Conservation (phyloP, 2,113 vertebrate species). For the Corydoras maculifer region DNA sequence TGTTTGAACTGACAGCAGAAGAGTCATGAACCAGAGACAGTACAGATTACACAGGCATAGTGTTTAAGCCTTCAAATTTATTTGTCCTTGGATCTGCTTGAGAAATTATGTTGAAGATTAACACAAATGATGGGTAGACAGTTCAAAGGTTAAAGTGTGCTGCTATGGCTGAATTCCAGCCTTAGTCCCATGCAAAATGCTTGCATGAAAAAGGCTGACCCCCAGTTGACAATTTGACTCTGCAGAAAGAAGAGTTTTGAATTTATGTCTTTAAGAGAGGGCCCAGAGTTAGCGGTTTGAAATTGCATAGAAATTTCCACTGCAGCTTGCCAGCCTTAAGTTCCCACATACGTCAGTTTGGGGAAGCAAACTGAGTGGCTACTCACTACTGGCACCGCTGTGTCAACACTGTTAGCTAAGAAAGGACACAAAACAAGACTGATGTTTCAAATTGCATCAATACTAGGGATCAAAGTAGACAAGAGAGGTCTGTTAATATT, state of each 20-base stretch:
- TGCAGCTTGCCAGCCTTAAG: slow-evolving; percentile 59
- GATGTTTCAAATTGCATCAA: not conserved
- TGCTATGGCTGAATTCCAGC: slow-evolving; percentile 39
- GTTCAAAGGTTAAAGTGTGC: slow-evolving; percentile 40
- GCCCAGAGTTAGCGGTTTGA: slow-evolving; percentile 34
- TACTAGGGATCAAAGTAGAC: slow-evolving; percentile 25
- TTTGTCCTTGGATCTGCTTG: slow-evolving; percentile 6
- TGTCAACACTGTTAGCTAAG: slow-evolving; percentile 31
- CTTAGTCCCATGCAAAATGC: not conserved
- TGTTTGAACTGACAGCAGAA: slow-evolving; percentile 18
- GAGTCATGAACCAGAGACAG: slow-evolving; percentile 21
- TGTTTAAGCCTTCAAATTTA: not conserved
- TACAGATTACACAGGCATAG: not conserved
- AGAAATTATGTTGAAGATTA: slow-evolving; percentile 62
- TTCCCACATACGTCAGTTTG: slow-evolving; percentile 52
- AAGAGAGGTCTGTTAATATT: slow-evolving; percentile 38
- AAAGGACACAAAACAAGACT: slow-evolving; percentile 26
- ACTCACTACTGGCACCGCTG: slow-evolving; percentile 30
- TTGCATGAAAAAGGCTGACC: slow-evolving; percentile 31
- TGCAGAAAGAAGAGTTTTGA: slow-evolving; percentile 47
- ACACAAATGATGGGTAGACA: slow-evolving; percentile 44
- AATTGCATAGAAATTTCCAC: slow-evolving; percentile 61
- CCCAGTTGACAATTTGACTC: slow-evolving; percentile 47
- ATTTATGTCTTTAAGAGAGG: slow-evolving; percentile 17
- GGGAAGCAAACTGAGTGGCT: slow-evolving; percentile 38